Percentiles rank a stretch among this genome's conserved stretches.
Evolutionary conservation across 2,888 invertebrate species (phyloP).

Genomic region (Meiosimyza platycephala): DNA sequence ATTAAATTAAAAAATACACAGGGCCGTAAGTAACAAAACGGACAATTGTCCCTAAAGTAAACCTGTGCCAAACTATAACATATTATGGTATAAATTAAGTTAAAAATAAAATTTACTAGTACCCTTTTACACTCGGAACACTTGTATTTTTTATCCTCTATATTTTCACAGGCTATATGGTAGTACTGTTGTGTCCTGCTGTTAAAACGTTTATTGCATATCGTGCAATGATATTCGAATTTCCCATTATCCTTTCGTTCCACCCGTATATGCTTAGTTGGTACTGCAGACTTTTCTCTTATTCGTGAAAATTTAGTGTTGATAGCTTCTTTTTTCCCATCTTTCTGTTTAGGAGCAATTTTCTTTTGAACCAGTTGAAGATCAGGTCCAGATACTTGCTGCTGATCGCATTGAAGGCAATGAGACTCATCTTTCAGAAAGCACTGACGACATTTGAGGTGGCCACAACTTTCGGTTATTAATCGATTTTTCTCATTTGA

Average conservation of each 20-base stretch:
- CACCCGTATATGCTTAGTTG: constrained; percentile 46
- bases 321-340: background rate
- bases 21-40: too few relatives aligned
- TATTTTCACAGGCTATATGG: constrained; percentile 73
- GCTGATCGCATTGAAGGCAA: constrained; percentile 67
- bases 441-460: constrained; percentile 80
- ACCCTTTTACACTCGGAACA: constrained; percentile 66
- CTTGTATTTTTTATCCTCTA: constrained; percentile 68
- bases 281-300: background rate
- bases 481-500: constrained; percentile 73
- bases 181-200: constrained; percentile 76
- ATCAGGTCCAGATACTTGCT: too few relatives aligned
- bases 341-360: background rate
- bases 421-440: constrained; percentile 75
- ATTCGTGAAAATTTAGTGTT: constrained; percentile 1
- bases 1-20: background rate
- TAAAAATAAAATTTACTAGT: constrained; percentile 34
- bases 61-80: too few relatives aligned
- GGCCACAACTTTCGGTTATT: constrained; percentile 80
- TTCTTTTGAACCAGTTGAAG: background rate
- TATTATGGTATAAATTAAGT: too few relatives aligned
- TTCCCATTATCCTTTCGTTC: constrained; percentile 47
- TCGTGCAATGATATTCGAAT: constrained; percentile 70
- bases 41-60: too few relatives aligned
- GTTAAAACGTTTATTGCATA: constrained; percentile 76